Evolutionary conservation across 2,797 vertebrate species (phyloP), one percentile per base, ranked within the genome.

Genomic region (Anas acuta): DNA sequence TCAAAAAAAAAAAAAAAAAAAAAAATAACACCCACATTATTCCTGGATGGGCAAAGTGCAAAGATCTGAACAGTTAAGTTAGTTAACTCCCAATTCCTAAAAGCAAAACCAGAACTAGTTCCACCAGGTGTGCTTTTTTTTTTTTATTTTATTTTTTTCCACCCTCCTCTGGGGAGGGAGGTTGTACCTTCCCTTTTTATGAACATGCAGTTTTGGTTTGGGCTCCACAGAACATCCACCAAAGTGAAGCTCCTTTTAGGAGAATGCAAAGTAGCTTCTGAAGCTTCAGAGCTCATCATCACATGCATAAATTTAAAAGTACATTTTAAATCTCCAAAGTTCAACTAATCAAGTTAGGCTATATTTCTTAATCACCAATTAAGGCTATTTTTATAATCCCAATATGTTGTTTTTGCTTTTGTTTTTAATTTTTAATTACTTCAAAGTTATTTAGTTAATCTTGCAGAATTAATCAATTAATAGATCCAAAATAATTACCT

Each of bases 1-100:
- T 70, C 66, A 43, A 43, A 32, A 62, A 76, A 39, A 39, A 76
- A 39, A 39, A 13, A 39, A 12, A 3, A 39, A 32, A 30, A 6
- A 23, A 6, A 47, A 41, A 1, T 0, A 10, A 6, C 20, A 51
- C 23, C 49, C 49, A 25, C 0, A 0, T 32, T 77, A 20, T 32
- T 39, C 4, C 37, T 81, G 54, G 37, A 22, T 51, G 21, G 35
- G 26, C 35, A 8, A 89, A 86, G 72, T 37, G 77, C 45, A 82
- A 85, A 94, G 22, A 39, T 64, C 33, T 37, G 1, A 79, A 81
- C 32, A 76, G 35, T 62, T 71, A 66, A 1, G 6, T 18, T 33
- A 49, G 28, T 13, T 58, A 8, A 79, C 54, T 61, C 15, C 28
- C 61, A 75, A 70, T 37, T 56, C 22, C 49, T 57, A 71, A 53